These are phyloP conservation scores for Phaedon cochleariae DNA, from an alignment of 2,888 invertebrate species.

Conservation along the genomic window DNA sequence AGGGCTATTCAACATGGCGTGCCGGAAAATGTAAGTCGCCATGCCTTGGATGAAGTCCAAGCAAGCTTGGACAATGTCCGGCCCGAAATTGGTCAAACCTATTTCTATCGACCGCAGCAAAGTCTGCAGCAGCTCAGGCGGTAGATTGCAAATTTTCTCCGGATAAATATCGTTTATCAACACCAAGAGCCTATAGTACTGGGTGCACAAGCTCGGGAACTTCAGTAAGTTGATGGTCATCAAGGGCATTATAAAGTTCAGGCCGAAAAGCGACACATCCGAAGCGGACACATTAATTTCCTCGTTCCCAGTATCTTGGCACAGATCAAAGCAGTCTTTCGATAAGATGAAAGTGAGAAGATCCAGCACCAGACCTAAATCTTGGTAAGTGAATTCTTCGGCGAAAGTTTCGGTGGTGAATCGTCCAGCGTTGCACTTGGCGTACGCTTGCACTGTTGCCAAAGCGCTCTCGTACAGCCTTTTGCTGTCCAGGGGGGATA, in stretches of 20 bases:
- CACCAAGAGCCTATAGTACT: conserved; percentile 70
- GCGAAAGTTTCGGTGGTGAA: conserved; percentile 70
- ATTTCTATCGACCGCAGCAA: conserved; percentile 68
- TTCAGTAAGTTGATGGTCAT: conserved; percentile 76
- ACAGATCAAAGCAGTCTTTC: conserved; percentile 61
- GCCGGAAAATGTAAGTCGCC: conserved; percentile 63
- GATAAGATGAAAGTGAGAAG: conserved; percentile 66
- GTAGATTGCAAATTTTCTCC: conserved; percentile 66
- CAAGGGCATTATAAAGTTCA: conserved; percentile 76
- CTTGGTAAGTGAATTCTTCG: conserved; percentile 79
- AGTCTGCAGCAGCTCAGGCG: conserved; percentile 64
- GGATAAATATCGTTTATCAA: conserved; percentile 74
- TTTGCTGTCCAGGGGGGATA: conserved; percentile 68
- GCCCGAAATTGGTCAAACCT: conserved; percentile 69
- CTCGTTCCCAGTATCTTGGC: conserved; percentile 47
- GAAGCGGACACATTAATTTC: conserved; percentile 62
- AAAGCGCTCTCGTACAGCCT: conserved; percentile 73
- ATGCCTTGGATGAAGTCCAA: conserved; percentile 69
- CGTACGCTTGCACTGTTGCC: conserved; percentile 75
- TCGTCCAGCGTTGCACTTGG: conserved; percentile 71
- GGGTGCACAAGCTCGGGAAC: conserved; percentile 73
- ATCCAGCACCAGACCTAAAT: conserved; percentile 82
- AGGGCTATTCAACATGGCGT: conserved; percentile 49
- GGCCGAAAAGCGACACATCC: conserved; percentile 74
- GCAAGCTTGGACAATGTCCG: conserved; percentile 67